Base-by-base conservation (phyloP, 2,888 invertebrate genomes). In the Antheraea yamamai region DNA sequence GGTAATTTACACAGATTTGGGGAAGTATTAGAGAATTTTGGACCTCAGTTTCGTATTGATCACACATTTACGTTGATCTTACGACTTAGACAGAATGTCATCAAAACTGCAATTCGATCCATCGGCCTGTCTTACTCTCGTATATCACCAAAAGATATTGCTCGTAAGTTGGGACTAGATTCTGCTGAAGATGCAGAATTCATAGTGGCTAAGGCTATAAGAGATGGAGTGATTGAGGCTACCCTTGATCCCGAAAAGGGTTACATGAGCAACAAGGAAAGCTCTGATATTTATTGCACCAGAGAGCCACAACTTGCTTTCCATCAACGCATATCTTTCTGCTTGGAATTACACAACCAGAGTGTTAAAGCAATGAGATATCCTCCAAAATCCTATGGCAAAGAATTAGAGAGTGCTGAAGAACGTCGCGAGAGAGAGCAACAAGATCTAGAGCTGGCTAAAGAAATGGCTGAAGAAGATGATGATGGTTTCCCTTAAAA, bases 321-420 rank as follows among this genome's bases (percentile, higher is more conserved):
- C 94, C 99, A 99, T 94, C 98, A 99, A 90, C 96, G 99, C 83
- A 99, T 99, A 85, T 97, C 98, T 2, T 99, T 99, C 91, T 99
- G 99, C 87, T 95, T 99, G 80, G 99, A 99, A 91, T 96, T 99
- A 81, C 99, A 99, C 88, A 99, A 99, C 92, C 99, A 99, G 92
- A 99, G 99, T 92, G 99, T 99, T 77, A 99, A 99, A 92, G 99
- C 99, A 0, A 99, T 99, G 99, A 96, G 99, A 81, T 99, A 99
- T 95, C 99, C 99, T 30, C 99, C 99, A 0, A 99, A 99, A 89
- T 98, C 99, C 0, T 99, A 99, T 94, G 99, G 99, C 30, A 99
- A 99, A 88, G 99, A 99, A 90, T 95, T 99, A 77, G 99, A 99
- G 91, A 99, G 98, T 83, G 99, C 99, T 23, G 99, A 99, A 93